Conservation (phyloP, 2,113 vertebrate species). For the Sardina pilchardus region DNA sequence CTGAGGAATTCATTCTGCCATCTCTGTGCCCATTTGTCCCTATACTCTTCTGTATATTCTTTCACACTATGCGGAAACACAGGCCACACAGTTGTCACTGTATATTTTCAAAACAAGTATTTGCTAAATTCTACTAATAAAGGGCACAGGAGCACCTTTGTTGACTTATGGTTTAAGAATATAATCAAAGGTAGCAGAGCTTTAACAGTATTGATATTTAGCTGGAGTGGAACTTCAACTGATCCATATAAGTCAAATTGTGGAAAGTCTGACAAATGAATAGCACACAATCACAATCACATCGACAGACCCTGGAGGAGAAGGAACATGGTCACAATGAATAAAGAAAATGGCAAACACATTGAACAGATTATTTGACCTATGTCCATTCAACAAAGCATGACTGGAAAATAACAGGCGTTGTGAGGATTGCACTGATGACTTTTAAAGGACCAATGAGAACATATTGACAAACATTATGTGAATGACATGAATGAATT, state of each 20-base stretch:
- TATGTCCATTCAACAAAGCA: not conserved
- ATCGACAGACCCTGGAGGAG: not conserved
- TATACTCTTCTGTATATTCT: not conserved
- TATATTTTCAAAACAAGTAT: too few species aligned
- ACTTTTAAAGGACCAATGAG: not conserved
- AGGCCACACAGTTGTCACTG: too few species aligned
- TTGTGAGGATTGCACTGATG: not conserved
- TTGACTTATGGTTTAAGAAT: not conserved
- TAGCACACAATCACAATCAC: not conserved
- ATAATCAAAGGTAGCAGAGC: not conserved
- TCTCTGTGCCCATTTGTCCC: not conserved
- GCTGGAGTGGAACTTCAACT: slow-evolving; percentile 16
- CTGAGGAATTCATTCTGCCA: not conserved
- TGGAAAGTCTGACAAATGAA: not conserved
- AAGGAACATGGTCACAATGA: not conserved
- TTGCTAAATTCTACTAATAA: too few species aligned
- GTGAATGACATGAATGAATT: not conserved
- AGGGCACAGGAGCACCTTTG: not conserved
- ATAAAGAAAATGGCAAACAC: not conserved
- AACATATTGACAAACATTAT: not conserved
- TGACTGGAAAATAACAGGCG: not conserved
- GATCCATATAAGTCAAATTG: not conserved
- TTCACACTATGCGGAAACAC: too few species aligned
- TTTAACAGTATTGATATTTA: not conserved
- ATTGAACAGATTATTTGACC: not conserved